These are phyloP conservation scores for Lycophotia porphyrea DNA, from an alignment of 2,888 invertebrate genomes.

Conservation along the genomic window DNA sequence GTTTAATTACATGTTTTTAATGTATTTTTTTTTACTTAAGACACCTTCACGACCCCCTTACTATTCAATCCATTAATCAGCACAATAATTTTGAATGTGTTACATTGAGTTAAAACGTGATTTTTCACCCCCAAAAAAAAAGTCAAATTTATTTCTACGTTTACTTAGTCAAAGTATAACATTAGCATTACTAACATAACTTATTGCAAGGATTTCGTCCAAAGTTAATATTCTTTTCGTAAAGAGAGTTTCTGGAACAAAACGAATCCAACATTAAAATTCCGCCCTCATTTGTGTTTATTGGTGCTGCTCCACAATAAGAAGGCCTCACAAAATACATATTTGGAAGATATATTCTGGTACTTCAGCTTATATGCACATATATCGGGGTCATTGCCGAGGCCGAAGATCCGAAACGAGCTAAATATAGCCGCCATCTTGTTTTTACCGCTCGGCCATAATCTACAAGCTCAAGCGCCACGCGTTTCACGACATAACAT, in stretches of 20 bases:
- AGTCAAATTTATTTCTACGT: no score
- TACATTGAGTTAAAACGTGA: no score
- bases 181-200: no score
- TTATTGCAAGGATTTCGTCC: no score
- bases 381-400: conserved; percentile 54
- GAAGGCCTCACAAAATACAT: conserved; percentile 14
- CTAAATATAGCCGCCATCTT: conserved; percentile 76
- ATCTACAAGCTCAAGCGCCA: neutral
- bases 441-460: conserved; percentile 58
- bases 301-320: neutral
- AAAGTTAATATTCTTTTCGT: no score
- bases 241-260: neutral
- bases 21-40: no score
- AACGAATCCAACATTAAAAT: neutral
- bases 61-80: no score
- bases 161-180: no score
- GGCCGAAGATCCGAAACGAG: conserved; percentile 45
- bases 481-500: neutral
- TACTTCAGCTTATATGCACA: conserved; percentile 14
- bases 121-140: no score
- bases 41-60: no score
- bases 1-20: no score
- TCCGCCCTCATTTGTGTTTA: neutral
- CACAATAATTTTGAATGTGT: no score
- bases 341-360: conserved; percentile 29